Evolutionary conservation across 2,888 invertebrate genomes (phyloP), one percentile per base, ranked within the genome.

Genomic region (Athetis lepigone): DNA sequence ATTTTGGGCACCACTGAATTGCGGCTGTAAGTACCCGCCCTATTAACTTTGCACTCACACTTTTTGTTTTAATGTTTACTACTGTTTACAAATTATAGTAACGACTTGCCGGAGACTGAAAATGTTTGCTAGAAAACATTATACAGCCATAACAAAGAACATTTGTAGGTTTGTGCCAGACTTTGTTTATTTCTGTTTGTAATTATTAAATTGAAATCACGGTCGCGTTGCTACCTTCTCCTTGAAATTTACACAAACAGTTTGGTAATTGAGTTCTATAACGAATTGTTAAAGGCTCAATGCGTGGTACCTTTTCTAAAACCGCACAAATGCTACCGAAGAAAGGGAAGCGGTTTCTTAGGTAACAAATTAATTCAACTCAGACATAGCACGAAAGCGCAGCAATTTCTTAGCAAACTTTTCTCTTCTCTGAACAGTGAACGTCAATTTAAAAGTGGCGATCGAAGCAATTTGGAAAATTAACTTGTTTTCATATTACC

Each of bases 391-490:
- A 67, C 70, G 64, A 78, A 62, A 78, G 75, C 70, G 73, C 74
- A 72, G 54, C 77, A 71, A 85, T 85, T 85, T 84, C 81, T 82
- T 85, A 77, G 69, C 57, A 70, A 84, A 85, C 74, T 84, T 86
- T 83, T 81, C 81, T 80, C 82, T 80, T 81, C 71, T 13, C 66
- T 74, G 81, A 80, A 79, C 80, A 79, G 52, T 65, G 58, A 8
- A 19, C 46, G 52, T 8, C 50, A 25, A 21, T 56, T 70, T 60
- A 40, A 46, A 58, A 64, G 13, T 23, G 8, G 49, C 13, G 42
- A 60, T 49, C 29, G 23, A 29, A 65, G 47, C 21, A 43, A 27
- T 65, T 70, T 51, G 47, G 46, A 64, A 29, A 50, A 70, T 55
- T 33, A 33, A 63, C 42, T 70, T n/a, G 16, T 29, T 27, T 59